A percentile compares a stretch with the other conserved stretches of the same genome.
Evolutionary conservation across 2,797 vertebrate species (phyloP).

Genomic region (Gymnoscopelus braueri): DNA sequence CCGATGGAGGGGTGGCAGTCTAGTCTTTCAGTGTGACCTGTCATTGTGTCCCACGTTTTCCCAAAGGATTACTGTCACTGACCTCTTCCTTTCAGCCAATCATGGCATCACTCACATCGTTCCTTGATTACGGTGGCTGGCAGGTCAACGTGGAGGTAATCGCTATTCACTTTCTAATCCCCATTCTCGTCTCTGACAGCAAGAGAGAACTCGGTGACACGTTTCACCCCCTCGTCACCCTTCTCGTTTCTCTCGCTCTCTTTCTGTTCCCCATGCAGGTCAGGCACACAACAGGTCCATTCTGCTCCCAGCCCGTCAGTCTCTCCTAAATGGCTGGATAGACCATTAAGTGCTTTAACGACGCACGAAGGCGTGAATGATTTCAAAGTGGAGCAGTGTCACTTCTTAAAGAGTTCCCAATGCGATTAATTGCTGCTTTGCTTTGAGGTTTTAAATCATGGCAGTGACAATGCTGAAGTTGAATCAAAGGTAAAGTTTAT

Average conservation of each 20-base stretch:
- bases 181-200: conserved; percentile 55
- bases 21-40: conserved; percentile 54
- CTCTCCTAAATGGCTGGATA: conserved; percentile 41
- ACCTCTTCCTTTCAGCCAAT: conserved; percentile 67
- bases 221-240: conserved; percentile 57
- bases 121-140: conserved; percentile 72
- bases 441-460: conserved; percentile 54
- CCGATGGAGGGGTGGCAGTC: conserved; percentile 48
- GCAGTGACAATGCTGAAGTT: conserved; percentile 56
- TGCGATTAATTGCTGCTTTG: conserved; percentile 56
- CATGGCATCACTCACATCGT: conserved; percentile 73
- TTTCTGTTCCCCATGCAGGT: conserved; percentile 42
- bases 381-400: conserved; percentile 70
- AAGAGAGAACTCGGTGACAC: conserved; percentile 47
- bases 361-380: conserved; percentile 55
- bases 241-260: conserved; percentile 46
- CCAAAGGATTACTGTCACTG: conserved; percentile 75
- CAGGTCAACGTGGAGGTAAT: conserved; percentile 68
- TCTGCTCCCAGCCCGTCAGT: conserved; percentile 47
- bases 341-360: conserved; percentile 68
- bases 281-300: conserved; percentile 63
- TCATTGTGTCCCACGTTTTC: conserved; percentile 75
- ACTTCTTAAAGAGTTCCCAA: conserved; percentile 50
- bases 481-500: conserved; percentile 67
- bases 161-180: conserved; percentile 68